These are phyloP conservation scores for Diaphora mendica DNA, from an alignment of 2,888 invertebrate genomes.

Conservation along the genomic window DNA sequence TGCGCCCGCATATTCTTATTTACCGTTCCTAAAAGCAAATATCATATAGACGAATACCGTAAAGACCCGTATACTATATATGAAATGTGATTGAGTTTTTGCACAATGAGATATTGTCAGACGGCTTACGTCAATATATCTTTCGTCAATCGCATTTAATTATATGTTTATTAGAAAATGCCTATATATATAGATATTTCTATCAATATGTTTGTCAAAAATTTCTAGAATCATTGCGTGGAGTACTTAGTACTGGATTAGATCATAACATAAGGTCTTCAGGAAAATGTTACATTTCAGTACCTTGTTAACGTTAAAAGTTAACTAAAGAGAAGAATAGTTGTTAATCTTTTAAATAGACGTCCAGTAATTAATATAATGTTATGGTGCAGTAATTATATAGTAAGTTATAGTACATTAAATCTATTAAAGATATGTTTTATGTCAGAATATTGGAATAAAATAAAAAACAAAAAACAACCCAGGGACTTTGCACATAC, in stretches of 20 bases:
- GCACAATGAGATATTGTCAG: constrained; percentile 8
- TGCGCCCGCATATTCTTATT: constrained; percentile 67
- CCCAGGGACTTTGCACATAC: no score
- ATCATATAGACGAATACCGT: constrained; percentile 33
- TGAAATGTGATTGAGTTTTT: constrained; percentile 6
- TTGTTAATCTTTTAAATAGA: neutral
- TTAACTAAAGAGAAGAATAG: no score
- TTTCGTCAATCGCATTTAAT: neutral
- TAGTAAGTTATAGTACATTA: no score
- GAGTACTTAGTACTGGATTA: no score
- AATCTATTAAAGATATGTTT: no score
- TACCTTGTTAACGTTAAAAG: neutral
- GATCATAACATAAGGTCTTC: no score
- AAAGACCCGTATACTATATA: constrained; percentile 18
- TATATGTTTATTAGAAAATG: neutral
- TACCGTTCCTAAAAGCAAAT: constrained; percentile 64
- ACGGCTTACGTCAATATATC: neutral
- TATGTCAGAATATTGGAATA: no score
- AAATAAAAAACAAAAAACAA: no score
- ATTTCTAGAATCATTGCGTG: neutral
- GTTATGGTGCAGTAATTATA: neutral
- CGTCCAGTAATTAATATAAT: neutral
- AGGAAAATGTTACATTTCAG: neutral
- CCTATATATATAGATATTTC: no score
- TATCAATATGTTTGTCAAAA: neutral